Evolutionary conservation across 2,113 vertebrate species (phyloP).

Genomic region (human (Homo sapiens)): DNA sequence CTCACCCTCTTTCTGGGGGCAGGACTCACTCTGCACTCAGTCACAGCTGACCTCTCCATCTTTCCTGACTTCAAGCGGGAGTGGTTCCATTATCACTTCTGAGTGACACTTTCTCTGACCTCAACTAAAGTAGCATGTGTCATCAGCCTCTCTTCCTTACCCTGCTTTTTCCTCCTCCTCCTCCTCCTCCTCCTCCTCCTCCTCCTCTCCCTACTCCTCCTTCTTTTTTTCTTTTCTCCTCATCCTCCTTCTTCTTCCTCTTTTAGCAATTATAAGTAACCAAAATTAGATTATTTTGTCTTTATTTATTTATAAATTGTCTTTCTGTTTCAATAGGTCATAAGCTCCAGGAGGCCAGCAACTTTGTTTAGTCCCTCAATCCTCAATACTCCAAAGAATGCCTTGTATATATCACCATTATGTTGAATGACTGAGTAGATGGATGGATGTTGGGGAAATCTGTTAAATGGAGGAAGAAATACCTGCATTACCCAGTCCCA

Average conservation of each 20-base stretch:
- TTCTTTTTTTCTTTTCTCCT: not conserved
- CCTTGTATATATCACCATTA: not conserved
- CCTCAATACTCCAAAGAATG: not conserved
- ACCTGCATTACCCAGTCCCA: not conserved
- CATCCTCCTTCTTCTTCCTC: too few relatives aligned
- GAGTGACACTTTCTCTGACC: not conserved
- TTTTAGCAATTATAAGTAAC: not conserved
- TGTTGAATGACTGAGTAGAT: not conserved
- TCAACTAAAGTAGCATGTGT: not conserved
- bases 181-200: rapidly evolving
- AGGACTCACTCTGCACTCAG: not conserved
- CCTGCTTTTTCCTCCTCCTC: too few relatives aligned
- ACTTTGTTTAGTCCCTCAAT: not conserved
- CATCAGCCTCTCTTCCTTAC: not conserved
- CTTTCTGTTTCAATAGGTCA: not conserved
- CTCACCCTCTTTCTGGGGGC: not conserved
- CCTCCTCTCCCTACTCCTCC: rapidly evolving
- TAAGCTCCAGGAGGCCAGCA: not conserved
- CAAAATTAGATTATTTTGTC: not conserved
- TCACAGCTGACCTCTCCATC: not conserved
- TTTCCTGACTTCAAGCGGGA: not conserved
- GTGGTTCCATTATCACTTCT: not conserved
- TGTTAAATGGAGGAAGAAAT: not conserved
- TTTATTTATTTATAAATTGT: not conserved
- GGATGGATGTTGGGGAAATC: not conserved